Evolutionary conservation across 2,797 vertebrate species (phyloP), one percentile per base, ranked within the genome.

Genomic region (Sebastes diploproa): DNA sequence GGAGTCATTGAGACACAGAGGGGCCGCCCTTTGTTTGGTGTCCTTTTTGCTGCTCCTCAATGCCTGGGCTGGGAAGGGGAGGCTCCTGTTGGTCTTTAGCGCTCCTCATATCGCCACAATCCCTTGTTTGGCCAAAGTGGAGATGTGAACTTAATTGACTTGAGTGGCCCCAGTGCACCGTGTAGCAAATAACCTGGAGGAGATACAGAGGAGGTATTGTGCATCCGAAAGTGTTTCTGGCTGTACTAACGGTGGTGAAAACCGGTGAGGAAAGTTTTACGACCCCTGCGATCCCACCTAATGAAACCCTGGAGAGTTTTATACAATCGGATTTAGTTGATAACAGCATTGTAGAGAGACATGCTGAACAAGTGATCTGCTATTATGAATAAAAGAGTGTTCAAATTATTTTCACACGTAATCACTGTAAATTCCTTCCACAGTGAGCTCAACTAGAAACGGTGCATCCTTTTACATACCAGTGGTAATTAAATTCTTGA

Each of bases 101-200:
- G 87, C 66, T 94, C 95, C 96, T 94, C 96, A 93, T 94, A 96
- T 97, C 90, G 91, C 94, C 87, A 92, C 93, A 94, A 94, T 95
- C 96, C 96, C 97, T 97, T 98, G 96, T 98, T 97, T 98, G 96
- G 97, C 96, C 96, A 92, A 97, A 97, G 96, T 95, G 96, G 97
- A 97, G 97, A 98, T 97, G 97, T 97, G 97, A 98, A 97, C 97
- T 98, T 99, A 98, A 99, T 98, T 98, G 97, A 98, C 97, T 98
- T 92, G 92, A 95, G 92, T 95, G 94, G 94, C 93, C 94, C 91
- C 94, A 87, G 91, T 91, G 91, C 91, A 88, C 86, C 81, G 34
- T 62, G 89, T 71, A 85, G 90, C 91, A 91, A 93, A 93, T 92
- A 91, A 95, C 92, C 90, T 93, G 78, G 80, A 89, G 82, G 77